Percentiles rank a stretch among this genome's conserved stretches.
phyloP scores from a whole-genome alignment of 2,888 invertebrate genomes.

The Lissonota sp. region DNA sequence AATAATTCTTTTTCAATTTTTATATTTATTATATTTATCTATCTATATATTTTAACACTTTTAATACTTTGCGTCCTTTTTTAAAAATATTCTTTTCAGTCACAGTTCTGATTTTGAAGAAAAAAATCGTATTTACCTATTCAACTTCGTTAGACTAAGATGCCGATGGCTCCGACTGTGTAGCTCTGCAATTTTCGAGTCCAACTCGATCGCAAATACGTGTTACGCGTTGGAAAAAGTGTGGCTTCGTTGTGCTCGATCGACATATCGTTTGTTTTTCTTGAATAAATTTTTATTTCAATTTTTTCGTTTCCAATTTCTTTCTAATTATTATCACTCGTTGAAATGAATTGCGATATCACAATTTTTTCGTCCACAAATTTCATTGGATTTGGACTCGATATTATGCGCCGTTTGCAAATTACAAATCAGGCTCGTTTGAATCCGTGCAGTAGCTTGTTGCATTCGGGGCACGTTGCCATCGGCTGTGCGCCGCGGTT shows the following conservation, averaged over 20 bases:
- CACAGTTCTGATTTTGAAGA: too few species aligned
- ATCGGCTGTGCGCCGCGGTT: not conserved
- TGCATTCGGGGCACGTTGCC: constrained; percentile 18
- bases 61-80: too few species aligned
- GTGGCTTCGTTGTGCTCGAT: constrained; percentile 52
- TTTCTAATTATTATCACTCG: constrained; percentile 1
- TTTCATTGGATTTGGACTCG: constrained; percentile 2
- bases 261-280: constrained; percentile 39
- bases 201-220: constrained; percentile 42
- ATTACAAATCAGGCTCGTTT: constrained; percentile 1
- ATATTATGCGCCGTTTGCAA: not conserved
- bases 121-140: constrained; percentile 53
- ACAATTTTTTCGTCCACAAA: not conserved
- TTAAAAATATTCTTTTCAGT: not conserved
- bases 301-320: not conserved
- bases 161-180: constrained; percentile 37
- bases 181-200: constrained; percentile 28
- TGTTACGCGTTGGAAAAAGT: constrained; percentile 47
- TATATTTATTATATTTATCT: too few species aligned
- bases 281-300: not conserved
- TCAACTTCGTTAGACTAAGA: constrained; percentile 55
- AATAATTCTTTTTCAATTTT: not conserved
- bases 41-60: too few species aligned
- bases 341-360: constrained; percentile 3
- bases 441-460: constrained; percentile 8